Evolutionary conservation across 2,888 invertebrate species (phyloP).

Genomic region (Agonopterix heracliana): DNA sequence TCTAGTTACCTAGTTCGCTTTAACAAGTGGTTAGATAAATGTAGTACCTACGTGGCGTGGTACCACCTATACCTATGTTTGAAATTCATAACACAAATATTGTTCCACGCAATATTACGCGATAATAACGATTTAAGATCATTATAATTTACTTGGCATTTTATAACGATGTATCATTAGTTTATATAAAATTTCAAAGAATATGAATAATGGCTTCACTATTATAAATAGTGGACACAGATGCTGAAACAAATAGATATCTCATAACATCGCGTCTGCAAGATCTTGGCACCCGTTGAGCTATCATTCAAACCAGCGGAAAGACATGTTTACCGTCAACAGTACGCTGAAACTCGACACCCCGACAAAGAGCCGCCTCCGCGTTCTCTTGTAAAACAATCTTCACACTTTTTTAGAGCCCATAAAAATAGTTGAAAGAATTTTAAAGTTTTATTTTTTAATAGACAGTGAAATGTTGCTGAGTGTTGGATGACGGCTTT

Average conservation of each 20-base stretch:
- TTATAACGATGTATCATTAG: too few relatives aligned
- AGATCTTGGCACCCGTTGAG: slow-evolving; percentile 51
- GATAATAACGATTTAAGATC: too few relatives aligned
- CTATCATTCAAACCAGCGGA: slow-evolving; percentile 61
- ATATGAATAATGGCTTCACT: too few relatives aligned
- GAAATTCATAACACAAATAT: too few relatives aligned
- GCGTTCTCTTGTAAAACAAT: slow-evolving; percentile 69
- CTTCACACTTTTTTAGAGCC: slow-evolving; percentile 71
- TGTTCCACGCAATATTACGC: too few relatives aligned
- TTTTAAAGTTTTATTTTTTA: slow-evolving; percentile 60
- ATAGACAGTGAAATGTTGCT: slow-evolving; percentile 75
- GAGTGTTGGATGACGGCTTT: slow-evolving; percentile 73
- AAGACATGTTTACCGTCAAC: slow-evolving; percentile 73
- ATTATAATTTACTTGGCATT: too few relatives aligned
- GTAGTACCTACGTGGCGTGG: too few relatives aligned
- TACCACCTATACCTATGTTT: too few relatives aligned
- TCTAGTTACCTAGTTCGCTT: too few relatives aligned
- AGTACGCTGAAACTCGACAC: slow-evolving; percentile 57
- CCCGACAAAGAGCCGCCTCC: slow-evolving; percentile 70
- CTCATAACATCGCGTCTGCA: slow-evolving; percentile 19
- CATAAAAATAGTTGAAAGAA: slow-evolving; percentile 75
- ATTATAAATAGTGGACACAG: slow-evolving; percentile 1
- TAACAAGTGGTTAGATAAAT: too few relatives aligned
- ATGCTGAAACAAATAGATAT: slow-evolving; percentile 19
- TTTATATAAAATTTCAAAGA: too few relatives aligned